A percentile compares a stretch with the other conserved stretches of the same genome.
phyloP scores from a whole-genome alignment of 2,113 vertebrate species.

The Gnathonemus echidnorhynchus region DNA sequence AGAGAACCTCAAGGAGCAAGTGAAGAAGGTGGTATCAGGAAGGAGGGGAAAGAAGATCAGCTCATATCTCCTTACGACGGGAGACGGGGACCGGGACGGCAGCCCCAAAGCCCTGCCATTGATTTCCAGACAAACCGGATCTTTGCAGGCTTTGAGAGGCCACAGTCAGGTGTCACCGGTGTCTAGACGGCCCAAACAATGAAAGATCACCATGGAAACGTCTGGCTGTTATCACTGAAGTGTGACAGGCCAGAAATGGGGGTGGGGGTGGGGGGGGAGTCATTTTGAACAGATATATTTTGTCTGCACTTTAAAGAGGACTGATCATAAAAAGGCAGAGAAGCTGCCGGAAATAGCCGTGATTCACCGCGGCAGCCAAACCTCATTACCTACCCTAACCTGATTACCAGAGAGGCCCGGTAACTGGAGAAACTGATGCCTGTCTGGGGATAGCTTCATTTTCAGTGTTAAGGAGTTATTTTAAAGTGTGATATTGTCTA shows the following conservation, averaged over 20 bases:
- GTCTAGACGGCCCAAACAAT: conserved; percentile 35
- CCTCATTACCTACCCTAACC: not conserved
- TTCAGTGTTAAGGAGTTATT: not conserved
- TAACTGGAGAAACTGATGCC: not conserved
- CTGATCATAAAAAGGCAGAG: not conserved
- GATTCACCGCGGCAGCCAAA: not conserved
- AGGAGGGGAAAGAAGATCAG: conserved; percentile 22
- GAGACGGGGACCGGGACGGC: not conserved
- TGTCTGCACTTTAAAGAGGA: not conserved
- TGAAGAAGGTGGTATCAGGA: not conserved
- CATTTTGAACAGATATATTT: conserved; percentile 23
- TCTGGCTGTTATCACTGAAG: conserved; percentile 34
- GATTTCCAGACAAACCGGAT: conserved; percentile 31
- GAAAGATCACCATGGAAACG: conserved; percentile 36
- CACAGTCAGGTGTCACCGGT: conserved; percentile 37
- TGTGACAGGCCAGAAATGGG: conserved; percentile 30
- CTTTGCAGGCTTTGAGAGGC: conserved; percentile 10
- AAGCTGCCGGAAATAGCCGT: not conserved
- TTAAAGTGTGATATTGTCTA: not conserved
- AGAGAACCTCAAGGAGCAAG: not conserved
- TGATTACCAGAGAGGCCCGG: not conserved
- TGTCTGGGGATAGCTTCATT: not conserved
- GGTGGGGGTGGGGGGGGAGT: not conserved
- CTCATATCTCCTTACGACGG: not conserved
- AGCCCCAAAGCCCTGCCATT: conserved; percentile 36